Evolutionary conservation across 1,140 invertebrate species (phyloP).

Genomic region (Belonocnema kinseyi): DNA sequence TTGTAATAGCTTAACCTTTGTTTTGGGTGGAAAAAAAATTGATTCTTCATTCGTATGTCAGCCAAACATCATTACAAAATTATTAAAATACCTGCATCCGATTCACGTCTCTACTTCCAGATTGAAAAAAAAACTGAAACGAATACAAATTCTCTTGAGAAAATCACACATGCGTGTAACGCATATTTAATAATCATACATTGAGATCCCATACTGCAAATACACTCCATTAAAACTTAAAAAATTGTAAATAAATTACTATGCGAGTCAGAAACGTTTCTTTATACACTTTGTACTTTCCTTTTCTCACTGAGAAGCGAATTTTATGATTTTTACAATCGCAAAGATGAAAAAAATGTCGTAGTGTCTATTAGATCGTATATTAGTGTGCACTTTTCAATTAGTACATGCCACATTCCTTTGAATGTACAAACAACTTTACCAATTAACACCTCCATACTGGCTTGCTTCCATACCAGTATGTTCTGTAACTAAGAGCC

Average conservation of each 20-base stretch:
- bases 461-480: conserved; percentile 19
- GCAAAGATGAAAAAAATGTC: neutral
- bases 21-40: too few relatives aligned
- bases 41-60: too few relatives aligned
- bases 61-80: too few relatives aligned
- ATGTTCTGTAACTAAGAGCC: conserved; percentile 6
- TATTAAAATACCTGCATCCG: neutral
- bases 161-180: neutral
- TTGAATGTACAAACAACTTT: conserved; percentile 1
- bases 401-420: conserved; percentile 1
- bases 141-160: neutral
- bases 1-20: too few relatives aligned
- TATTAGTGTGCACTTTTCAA: neutral
- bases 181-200: neutral
- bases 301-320: neutral
- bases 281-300: too few relatives aligned
- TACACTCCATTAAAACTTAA: neutral
- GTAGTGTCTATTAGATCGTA: neutral
- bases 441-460: conserved; percentile 21
- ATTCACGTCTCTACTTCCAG: conserved; percentile 13
- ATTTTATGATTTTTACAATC: neutral
- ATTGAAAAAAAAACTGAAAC: neutral
- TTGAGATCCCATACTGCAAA: too few relatives aligned
- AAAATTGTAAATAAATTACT: too few relatives aligned
- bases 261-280: too few relatives aligned